A percentile compares a stretch with the other conserved stretches of the same genome.
Conservation (phyloP, 2,113 vertebrate genomes). For the Heterotilapia buettikoferi region DNA sequence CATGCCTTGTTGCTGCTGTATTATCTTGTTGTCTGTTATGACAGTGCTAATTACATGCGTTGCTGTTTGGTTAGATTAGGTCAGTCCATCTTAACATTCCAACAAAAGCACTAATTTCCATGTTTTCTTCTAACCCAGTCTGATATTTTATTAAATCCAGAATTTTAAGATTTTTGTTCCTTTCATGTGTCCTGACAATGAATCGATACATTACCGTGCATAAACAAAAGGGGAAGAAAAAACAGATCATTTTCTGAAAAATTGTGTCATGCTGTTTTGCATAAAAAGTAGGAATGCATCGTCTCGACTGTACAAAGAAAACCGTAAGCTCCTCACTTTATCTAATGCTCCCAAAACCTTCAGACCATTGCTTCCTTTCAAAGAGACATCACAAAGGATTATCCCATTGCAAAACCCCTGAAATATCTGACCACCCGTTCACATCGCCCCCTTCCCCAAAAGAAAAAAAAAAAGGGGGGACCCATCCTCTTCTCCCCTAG, state of each 20-base stretch:
- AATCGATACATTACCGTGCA: background rate
- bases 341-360: background rate
- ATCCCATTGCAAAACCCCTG: slow-evolving; percentile 40
- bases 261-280: background rate
- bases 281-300: background rate
- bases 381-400: slow-evolving; percentile 47
- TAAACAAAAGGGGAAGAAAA: background rate
- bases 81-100: background rate
- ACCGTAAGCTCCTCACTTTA: background rate
- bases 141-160: background rate
- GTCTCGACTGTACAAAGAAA: background rate
- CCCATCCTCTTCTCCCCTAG: slow-evolving; percentile 35
- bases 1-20: background rate
- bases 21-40: background rate
- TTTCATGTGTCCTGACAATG: background rate
- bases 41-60: background rate
- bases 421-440: slow-evolving; percentile 52
- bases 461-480: background rate
- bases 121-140: background rate
- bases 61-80: background rate
- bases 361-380: background rate
- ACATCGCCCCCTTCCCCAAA: slow-evolving; percentile 49
- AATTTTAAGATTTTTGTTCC: background rate
- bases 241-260: background rate
- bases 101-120: background rate